phyloP scores from a whole-genome alignment of 30 jellyfish, hydroid and myxozoan species.

The Euphysa ruthae region DNA sequence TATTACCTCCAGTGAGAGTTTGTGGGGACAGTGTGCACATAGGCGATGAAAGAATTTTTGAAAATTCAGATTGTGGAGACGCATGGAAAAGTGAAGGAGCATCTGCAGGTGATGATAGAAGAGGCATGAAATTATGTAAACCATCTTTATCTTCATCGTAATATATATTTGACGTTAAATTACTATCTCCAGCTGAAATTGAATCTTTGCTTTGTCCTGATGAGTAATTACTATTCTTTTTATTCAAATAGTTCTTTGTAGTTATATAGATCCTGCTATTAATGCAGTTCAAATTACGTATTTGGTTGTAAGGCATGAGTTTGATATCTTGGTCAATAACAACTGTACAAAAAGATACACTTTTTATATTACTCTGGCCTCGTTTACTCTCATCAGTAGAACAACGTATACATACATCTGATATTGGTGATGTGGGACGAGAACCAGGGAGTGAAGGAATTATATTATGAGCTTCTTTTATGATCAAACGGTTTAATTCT shows the following conservation, averaged over 20 bases:
- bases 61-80: conserved; percentile 62
- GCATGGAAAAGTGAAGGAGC: conserved; percentile 47
- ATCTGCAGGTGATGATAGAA: conserved; percentile 74
- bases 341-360: conserved; percentile 21
- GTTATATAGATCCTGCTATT: conserved; percentile 14
- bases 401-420: conserved; percentile 21
- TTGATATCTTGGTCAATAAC: neutral
- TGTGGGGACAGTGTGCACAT: conserved; percentile 39
- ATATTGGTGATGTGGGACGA: conserved; percentile 17
- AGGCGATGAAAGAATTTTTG: conserved; percentile 57
- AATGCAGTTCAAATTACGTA: conserved; percentile 2
- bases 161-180: neutral
- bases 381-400: conserved; percentile 2
- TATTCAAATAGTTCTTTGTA: too few relatives aligned
- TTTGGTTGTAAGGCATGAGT: neutral
- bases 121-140: conserved; percentile 43
- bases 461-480: neutral
- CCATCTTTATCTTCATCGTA: conserved; percentile 15
- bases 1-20: conserved; percentile 15
- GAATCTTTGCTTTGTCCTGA: neutral
- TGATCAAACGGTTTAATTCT: conserved; percentile 11
- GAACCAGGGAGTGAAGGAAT: neutral
- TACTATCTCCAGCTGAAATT: neutral
- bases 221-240: too few relatives aligned
- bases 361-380: conserved; percentile 2